phyloP scores from a whole-genome alignment of 2,888 invertebrate genomes.

The Tachina fera region DNA sequence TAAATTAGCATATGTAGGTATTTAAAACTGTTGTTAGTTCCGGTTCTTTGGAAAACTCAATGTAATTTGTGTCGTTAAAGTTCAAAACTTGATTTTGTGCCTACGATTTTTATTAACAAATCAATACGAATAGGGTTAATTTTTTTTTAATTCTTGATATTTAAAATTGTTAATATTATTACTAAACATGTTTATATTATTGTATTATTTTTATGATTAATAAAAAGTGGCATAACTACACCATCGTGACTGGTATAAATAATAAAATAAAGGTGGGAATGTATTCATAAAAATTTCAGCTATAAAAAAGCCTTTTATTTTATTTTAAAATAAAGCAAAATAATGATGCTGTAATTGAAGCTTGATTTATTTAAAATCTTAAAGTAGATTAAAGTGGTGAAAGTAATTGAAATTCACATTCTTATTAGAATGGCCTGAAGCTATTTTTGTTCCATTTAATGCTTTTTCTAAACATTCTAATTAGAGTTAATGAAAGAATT shows the following conservation, averaged over 20 bases:
- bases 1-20: not conserved
- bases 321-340: no score
- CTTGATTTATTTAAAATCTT: no score
- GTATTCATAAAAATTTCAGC: not conserved
- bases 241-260: constrained; percentile 28
- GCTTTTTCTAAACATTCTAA: no score
- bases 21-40: not conserved
- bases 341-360: no score
- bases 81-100: not conserved
- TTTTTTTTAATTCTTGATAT: not conserved
- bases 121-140: not conserved
- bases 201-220: not conserved
- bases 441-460: no score
- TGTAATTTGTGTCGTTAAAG: not conserved
- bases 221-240: constrained; percentile 33
- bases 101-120: not conserved
- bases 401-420: no score
- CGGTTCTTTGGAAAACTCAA: not conserved
- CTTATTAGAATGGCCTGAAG: no score
- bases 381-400: no score
- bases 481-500: no score
- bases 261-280: constrained; percentile 1
- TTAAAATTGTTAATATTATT: not conserved
- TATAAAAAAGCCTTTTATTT: no score
- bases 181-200: not conserved